These are phyloP conservation scores for Sandelia bainsii DNA, from an alignment of 2,797 vertebrate species.

Conservation along the genomic window DNA sequence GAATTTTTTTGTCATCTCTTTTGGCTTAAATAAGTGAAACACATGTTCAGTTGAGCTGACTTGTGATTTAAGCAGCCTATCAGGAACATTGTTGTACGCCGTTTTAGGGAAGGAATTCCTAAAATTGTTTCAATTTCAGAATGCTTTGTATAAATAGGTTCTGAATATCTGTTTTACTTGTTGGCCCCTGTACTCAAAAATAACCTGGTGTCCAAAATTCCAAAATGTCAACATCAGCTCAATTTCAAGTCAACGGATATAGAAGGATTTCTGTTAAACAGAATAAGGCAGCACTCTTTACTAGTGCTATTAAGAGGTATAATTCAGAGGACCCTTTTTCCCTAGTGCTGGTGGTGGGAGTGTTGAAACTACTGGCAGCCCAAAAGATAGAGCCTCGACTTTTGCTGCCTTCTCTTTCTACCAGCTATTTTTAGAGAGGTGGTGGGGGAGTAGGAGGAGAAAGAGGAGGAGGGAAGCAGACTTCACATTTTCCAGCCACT, in stretches of 20 bases:
- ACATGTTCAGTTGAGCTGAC: conserved; percentile 19
- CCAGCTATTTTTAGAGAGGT: conserved; percentile 85
- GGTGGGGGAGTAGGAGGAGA: conserved; percentile 76
- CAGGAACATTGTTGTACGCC: conserved; percentile 22
- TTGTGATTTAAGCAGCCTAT: conserved; percentile 33
- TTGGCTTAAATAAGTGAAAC: conserved; percentile 28
- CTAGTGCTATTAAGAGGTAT: conserved; percentile 51
- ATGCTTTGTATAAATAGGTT: neutral
- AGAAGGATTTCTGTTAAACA: neutral
- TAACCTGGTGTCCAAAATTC: neutral
- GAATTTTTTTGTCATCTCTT: conserved; percentile 14
- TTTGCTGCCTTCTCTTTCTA: conserved; percentile 78
- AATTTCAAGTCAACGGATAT: conserved; percentile 4
- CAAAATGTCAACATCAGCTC: neutral
- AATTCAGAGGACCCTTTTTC: conserved; percentile 64
- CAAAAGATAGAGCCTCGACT: conserved; percentile 74
- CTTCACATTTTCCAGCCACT: conserved; percentile 85
- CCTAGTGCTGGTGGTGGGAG: conserved; percentile 70
- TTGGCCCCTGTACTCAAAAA: conserved; percentile 7
- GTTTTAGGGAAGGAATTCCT: neutral
- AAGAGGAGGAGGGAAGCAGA: conserved; percentile 76
- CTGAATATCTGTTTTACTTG: neutral
- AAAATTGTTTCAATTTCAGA: neutral
- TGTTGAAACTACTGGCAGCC: conserved; percentile 75
- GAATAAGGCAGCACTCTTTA: conserved; percentile 15